Evolutionary conservation across 2,797 vertebrate genomes (phyloP), one percentile per base, ranked within the genome.

Genomic region (Gallirallus australis): DNA sequence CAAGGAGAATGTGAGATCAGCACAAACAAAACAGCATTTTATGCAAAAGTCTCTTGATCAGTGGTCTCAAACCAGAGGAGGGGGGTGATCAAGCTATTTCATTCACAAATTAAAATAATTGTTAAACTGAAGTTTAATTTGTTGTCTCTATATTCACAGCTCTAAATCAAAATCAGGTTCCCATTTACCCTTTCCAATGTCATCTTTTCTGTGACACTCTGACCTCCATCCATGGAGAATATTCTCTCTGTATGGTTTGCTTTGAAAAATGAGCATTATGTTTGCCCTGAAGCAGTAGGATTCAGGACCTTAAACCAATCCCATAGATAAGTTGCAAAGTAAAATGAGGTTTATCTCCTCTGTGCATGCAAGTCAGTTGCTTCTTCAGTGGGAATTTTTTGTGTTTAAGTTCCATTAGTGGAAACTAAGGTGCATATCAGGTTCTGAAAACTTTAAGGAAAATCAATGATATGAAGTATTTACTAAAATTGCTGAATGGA

Each of bases 291-390:
- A 86, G 71, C 78, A 21, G 18, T 24, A 31, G 64, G 45, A 59
- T 93, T 84, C 80, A 39, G 71, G 63, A 65, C 54, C 18, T 35
- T 50, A 53, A 56, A 31, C 21, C 45, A 71, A 21, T 76, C 85
- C 59, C 45, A 54, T 42, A 70, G 66, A 65, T 24, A 72, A 68
- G 72, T 86, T 86, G 54, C 92, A 66, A 95, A 96, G 78, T 83
- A 90, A 94, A 25, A 61, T 63, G 47, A 31, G 12, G 37, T 68
- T 72, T 85, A 85, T 60, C 16, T 65, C 45, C 78, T 72, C 72
- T 33, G 31, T 77, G 48, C 52, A 1, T 20, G 54, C 76, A 89
- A 78, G 33, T 90, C 52, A 69, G 42, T 83, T 72, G 83, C 83
- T 76, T 31, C 10, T 92, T 86, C 78, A 65, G 16, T 90, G 90